Percentiles rank a stretch among this genome's conserved stretches.
phyloP scores from a whole-genome alignment of 2,888 invertebrate genomes.

The Agapostemon virescens region DNA sequence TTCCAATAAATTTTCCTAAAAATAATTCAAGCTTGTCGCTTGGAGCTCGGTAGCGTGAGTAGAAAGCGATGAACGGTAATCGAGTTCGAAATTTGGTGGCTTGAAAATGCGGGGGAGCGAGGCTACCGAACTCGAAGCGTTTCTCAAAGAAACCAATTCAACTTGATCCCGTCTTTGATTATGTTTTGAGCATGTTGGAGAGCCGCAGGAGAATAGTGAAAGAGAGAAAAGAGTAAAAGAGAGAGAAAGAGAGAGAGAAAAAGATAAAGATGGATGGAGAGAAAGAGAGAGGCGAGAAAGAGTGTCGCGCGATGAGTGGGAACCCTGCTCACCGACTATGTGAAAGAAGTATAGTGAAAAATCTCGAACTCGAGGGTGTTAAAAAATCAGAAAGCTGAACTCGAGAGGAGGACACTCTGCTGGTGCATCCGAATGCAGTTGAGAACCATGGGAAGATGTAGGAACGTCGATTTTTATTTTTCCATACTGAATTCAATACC shows the following conservation, averaged over 20 bases:
- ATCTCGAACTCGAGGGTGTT: neutral
- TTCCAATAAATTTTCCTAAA: neutral
- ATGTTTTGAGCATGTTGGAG: constrained; percentile 32
- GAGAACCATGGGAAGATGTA: neutral
- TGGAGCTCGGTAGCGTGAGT: neutral
- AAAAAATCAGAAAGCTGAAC: constrained; percentile 6
- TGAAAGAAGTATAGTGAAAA: constrained; percentile 24
- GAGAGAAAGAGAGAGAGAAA: constrained; percentile 10
- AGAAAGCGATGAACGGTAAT: neutral
- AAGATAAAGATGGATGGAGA: too few relatives aligned
- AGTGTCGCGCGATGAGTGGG: constrained; percentile 74
- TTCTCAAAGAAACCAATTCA: neutral
- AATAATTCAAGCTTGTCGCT: neutral
- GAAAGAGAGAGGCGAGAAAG: constrained; percentile 8
- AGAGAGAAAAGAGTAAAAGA: constrained; percentile 2
- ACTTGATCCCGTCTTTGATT: constrained; percentile 51
- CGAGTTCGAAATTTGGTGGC: neutral
- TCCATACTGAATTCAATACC: neutral
- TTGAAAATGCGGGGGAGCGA: neutral
- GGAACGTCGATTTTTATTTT: neutral
- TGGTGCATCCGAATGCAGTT: constrained; percentile 37
- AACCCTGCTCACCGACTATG: constrained; percentile 71
- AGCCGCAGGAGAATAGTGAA: constrained; percentile 4
- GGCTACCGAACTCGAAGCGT: neutral
- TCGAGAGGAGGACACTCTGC: neutral